Evolutionary conservation across 2,113 vertebrate genomes (phyloP).

Genomic region (Anthoscopus minutus): DNA sequence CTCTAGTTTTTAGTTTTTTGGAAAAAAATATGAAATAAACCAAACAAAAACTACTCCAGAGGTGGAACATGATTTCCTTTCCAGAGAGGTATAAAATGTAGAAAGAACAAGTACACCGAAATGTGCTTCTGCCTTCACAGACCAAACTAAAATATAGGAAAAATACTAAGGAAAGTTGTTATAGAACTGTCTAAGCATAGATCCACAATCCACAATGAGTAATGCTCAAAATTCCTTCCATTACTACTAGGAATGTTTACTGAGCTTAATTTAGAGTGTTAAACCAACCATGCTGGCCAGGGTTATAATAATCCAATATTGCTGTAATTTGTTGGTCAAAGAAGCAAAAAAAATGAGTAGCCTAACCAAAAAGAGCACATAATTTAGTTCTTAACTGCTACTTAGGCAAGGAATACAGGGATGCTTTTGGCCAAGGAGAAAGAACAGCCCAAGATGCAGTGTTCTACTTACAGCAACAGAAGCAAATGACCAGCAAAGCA

Average conservation of each 20-base stretch:
- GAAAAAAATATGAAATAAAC: not conserved
- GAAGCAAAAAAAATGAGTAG: not conserved
- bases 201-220: not conserved
- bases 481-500: rapidly evolving
- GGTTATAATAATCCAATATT: not conserved
- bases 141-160: not conserved
- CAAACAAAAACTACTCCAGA: not conserved
- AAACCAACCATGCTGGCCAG: not conserved
- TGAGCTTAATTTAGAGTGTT: not conserved
- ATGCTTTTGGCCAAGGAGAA: not conserved
- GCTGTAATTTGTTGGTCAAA: not conserved
- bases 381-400: not conserved
- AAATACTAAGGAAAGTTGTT: not conserved
- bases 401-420: not conserved
- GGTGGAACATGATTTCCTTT: not conserved
- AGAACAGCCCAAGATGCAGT: not conserved
- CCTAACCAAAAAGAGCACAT: not conserved
- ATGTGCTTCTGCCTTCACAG: not conserved
- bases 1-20: not conserved
- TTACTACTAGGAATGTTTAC: not conserved
- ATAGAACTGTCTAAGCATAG: not conserved
- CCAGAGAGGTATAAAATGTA: not conserved
- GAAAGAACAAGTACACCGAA: not conserved
- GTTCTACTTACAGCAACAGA: not conserved
- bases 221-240: not conserved